These are phyloP conservation scores for Petrolisthes manimaculis DNA, from an alignment of 2,888 invertebrate genomes.

Conservation along the genomic window DNA sequence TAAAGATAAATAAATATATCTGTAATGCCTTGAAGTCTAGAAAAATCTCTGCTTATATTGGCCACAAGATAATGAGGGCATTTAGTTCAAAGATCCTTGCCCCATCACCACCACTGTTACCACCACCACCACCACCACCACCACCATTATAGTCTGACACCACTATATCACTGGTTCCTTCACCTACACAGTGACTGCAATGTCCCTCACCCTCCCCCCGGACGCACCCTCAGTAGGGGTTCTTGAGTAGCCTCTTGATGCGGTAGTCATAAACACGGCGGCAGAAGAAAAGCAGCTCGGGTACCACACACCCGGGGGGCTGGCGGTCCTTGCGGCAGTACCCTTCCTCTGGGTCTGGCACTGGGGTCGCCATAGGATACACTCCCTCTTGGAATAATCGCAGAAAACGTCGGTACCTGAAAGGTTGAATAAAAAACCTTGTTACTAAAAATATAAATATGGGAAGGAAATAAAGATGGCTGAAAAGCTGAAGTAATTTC, in stretches of 20 bases:
- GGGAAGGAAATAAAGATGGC: too few relatives aligned
- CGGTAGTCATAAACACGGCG: conserved; percentile 95
- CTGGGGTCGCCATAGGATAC: conserved; percentile 77
- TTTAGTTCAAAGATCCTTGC: conserved; percentile 43
- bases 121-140: conserved; percentile 28
- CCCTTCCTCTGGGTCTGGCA: conserved; percentile 77
- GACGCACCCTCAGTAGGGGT: conserved; percentile 68
- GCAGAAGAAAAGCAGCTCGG: conserved; percentile 93
- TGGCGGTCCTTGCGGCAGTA: conserved; percentile 69
- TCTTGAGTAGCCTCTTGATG: conserved; percentile 80
- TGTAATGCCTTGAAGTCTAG: conserved; percentile 49
- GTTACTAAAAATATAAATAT: not conserved
- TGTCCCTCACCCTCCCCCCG: conserved; percentile 42
- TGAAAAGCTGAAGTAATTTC: too few relatives aligned
- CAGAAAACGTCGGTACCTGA: conserved; percentile 86
- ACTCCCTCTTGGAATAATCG: conserved; percentile 84
- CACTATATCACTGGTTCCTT: not conserved
- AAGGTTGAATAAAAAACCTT: not conserved
- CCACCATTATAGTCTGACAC: not conserved
- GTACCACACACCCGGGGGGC: conserved; percentile 78
- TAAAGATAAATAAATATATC: conserved; percentile 49
- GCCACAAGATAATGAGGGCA: conserved; percentile 58
- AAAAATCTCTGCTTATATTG: conserved; percentile 51
- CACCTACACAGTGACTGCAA: conserved; percentile 7
- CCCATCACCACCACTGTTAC: conserved; percentile 35